Percentiles rank a stretch among this genome's conserved stretches.
Evolutionary conservation across 1,140 invertebrate genomes (phyloP).

Genomic region (Euschistus heros): DNA sequence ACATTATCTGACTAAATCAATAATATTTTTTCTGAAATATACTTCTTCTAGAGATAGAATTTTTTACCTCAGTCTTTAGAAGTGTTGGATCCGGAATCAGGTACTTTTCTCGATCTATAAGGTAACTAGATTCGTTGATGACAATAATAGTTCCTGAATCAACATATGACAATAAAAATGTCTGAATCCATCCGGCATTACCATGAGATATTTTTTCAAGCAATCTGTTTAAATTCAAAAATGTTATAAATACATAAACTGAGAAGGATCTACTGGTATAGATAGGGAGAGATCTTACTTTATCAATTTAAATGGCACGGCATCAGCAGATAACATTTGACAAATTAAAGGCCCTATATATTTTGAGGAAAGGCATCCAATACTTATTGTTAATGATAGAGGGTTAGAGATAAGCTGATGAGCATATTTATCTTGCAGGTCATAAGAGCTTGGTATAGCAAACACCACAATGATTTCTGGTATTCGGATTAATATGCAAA

Average conservation of each 20-base stretch:
- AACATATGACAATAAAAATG: slow-evolving; percentile 45
- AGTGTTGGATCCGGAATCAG: no score
- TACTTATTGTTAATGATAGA: slow-evolving; percentile 2
- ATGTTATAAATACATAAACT: no score
- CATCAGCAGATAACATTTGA: slow-evolving; percentile 47
- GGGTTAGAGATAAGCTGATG: background rate
- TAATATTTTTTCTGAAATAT: no score
- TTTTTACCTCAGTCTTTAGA: no score
- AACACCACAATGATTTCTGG: slow-evolving; percentile 9
- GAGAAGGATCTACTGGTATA: no score
- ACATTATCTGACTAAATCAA: no score
- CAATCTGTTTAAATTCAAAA: no score
- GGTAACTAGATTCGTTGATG: background rate
- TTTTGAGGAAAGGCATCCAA: slow-evolving; percentile 14
- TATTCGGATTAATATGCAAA: slow-evolving; percentile 36
- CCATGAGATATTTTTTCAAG: slow-evolving; percentile 45
- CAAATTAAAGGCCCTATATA: slow-evolving; percentile 41
- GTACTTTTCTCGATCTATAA: background rate
- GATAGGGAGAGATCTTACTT: slow-evolving; percentile 39
- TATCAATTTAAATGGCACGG: slow-evolving; percentile 47
- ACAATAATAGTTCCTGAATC: slow-evolving; percentile 36
- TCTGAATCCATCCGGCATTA: slow-evolving; percentile 53
- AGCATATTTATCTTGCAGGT: background rate
- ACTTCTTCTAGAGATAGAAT: no score
- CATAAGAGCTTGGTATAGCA: slow-evolving; percentile 11